Conservation (phyloP, 2,797 vertebrate genomes). For the Crenuchus spilurus region DNA sequence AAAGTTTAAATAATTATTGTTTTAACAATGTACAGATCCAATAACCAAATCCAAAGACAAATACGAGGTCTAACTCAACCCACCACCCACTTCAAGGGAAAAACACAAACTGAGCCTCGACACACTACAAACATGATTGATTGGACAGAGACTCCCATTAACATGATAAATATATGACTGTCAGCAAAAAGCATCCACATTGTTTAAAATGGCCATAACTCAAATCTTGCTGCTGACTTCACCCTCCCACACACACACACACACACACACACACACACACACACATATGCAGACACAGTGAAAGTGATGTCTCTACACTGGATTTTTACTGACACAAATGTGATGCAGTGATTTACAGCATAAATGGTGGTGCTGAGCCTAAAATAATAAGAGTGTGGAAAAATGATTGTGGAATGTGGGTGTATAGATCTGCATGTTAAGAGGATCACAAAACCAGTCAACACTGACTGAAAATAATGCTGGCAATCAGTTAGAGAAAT, state of each 20-base stretch:
- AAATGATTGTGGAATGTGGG: background rate
- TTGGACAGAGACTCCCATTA: background rate
- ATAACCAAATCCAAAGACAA: too few species aligned
- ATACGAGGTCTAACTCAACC: too few species aligned
- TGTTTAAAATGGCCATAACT: background rate
- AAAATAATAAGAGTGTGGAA: background rate
- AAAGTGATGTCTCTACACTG: background rate
- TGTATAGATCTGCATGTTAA: background rate
- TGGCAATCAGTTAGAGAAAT: too few species aligned
- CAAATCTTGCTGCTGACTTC: background rate
- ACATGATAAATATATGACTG: background rate
- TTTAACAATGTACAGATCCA: too few species aligned
- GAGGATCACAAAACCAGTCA: background rate
- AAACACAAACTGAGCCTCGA: background rate
- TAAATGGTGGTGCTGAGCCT: background rate
- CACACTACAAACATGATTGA: background rate
- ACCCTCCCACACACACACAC: background rate
- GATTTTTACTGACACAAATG: conserved; percentile 1
- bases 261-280: background rate
- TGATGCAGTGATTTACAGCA: conserved; percentile 3
- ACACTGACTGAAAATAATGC: background rate
- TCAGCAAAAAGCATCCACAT: background rate
- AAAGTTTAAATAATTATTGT: too few species aligned
- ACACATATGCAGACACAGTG: background rate
- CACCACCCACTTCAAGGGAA: too few species aligned